Base-by-base conservation (phyloP, 64 coral and sea anemone genomes). In the Dendronephthya gigantea region DNA sequence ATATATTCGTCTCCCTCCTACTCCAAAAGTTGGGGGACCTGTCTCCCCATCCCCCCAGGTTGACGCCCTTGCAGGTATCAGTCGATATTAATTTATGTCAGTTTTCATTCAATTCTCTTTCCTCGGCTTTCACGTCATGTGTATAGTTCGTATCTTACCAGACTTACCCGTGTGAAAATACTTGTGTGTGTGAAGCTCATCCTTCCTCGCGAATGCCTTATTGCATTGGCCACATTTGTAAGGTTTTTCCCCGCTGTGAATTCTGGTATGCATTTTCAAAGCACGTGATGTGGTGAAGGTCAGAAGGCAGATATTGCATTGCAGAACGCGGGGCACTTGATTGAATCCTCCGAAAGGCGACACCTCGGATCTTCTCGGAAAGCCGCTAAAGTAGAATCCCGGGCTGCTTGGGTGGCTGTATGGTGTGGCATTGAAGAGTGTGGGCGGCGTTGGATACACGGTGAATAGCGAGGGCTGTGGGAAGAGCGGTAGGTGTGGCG, bases 211-310 rank as follows among this genome's bases (percentile, higher is more conserved):
- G 76, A 96, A 96, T 2, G 91, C 94, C 39, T 91, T 91, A 12
- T 86, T 89, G 40, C 94, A 96, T 81, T 88, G 91, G 35, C 86
- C 94, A 27, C 94, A 96, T 50, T 96, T 96, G 86, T 96, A 96
- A 1, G 94, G 94, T 43, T 96, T 96, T 75, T 96, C 94, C 27
- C 94, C 94, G 32, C 90, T 96, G 65, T 96, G 94, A 22, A 96
- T 89, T 59, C 94, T 90, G 49, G 90, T 88, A 49, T 96, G 94
- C 94, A 96, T 96, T 82, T 96, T 96, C 11, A 96, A 88, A 31
- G 94, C 94, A 82, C 94, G 94, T 59, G 94, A 96, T 34, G 94
- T 96, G 5, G 94, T 96, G 83, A 96, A 96, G 0, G 94, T 91
- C 51, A 96, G 92, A 0, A 89, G 92, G 47, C 94, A 96, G 43